phyloP scores from a whole-genome alignment of 2,797 vertebrate genomes.

The Linurgus olivaceus region DNA sequence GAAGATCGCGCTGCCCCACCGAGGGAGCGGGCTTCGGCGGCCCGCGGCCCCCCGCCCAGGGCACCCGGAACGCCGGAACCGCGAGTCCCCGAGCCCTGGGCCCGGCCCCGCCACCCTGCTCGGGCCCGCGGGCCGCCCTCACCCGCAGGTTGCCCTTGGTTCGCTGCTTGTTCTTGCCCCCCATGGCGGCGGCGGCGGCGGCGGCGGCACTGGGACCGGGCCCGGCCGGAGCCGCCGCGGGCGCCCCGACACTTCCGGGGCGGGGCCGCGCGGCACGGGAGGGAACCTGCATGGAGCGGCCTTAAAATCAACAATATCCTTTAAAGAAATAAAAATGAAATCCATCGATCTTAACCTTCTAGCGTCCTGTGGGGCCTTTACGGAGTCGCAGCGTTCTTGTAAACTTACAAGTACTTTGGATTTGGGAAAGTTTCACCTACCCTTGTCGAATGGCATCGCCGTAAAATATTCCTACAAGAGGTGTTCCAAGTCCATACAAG shows the following conservation, averaged over 20 bases:
- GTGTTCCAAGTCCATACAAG: rapidly evolving
- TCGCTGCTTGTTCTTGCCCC: conserved; percentile 51
- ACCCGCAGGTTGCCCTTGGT: conserved; percentile 49
- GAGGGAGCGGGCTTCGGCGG: neutral
- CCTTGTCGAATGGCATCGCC: neutral
- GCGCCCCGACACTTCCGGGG: neutral
- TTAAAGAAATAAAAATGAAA: neutral
- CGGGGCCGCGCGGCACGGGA: neutral
- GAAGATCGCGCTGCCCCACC: neutral
- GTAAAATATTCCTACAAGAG: neutral
- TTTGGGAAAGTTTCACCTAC: neutral
- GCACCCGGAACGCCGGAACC: neutral
- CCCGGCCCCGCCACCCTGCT: neutral
- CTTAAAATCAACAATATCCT: rapidly evolving
- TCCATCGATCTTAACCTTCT: no score
- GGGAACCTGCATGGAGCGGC: rapidly evolving
- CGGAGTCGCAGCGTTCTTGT: no score
- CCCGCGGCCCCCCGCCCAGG: neutral
- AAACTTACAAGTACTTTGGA: neutral
- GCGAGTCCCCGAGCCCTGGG: no score
- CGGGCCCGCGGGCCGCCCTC: neutral
- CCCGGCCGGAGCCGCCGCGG: neutral
- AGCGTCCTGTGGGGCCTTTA: no score
- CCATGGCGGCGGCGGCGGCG: neutral
- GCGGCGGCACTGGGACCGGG: no score